These are phyloP conservation scores for Brachionus koreanus DNA, from an alignment of 1,140 invertebrate genomes.

Conservation along the genomic window DNA sequence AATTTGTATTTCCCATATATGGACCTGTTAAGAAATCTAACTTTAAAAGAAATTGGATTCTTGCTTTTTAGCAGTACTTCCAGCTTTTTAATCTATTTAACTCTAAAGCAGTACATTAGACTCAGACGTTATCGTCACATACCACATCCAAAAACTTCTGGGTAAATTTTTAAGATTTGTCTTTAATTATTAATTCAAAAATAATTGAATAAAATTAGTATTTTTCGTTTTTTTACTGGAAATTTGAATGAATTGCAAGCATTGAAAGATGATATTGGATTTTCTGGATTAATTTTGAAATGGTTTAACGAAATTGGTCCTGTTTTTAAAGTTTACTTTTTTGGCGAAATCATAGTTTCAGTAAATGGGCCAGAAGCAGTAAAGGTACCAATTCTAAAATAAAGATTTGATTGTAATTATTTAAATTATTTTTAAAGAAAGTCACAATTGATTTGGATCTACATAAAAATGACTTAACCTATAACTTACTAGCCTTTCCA, in stretches of 20 bases:
- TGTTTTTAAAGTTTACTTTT: conserved; percentile 27
- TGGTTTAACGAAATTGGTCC: conserved; percentile 16
- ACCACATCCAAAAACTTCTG: neutral
- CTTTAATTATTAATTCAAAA: too few relatives aligned
- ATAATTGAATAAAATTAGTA: neutral
- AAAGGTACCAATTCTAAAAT: neutral
- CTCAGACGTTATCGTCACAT: neutral
- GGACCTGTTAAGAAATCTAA: too few relatives aligned
- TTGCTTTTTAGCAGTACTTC: neutral
- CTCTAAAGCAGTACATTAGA: neutral
- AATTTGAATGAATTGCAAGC: conserved; percentile 14
- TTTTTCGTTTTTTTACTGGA: conserved; percentile 24
- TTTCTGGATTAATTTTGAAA: neutral
- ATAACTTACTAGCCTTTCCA: conserved; percentile 1
- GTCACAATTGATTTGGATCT: conserved; percentile 20
- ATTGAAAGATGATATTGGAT: neutral
- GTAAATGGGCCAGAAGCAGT: conserved; percentile 19
- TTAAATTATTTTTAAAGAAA: neutral
- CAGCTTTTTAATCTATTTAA: neutral
- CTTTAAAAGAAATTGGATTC: too few relatives aligned
- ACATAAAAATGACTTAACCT: conserved; percentile 15
- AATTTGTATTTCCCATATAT: too few relatives aligned
- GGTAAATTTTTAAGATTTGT: neutral
- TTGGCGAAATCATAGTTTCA: neutral
- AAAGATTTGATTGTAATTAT: too few relatives aligned